Base-by-base conservation (phyloP, 1,140 invertebrate species). In the Leucophenga varia region DNA sequence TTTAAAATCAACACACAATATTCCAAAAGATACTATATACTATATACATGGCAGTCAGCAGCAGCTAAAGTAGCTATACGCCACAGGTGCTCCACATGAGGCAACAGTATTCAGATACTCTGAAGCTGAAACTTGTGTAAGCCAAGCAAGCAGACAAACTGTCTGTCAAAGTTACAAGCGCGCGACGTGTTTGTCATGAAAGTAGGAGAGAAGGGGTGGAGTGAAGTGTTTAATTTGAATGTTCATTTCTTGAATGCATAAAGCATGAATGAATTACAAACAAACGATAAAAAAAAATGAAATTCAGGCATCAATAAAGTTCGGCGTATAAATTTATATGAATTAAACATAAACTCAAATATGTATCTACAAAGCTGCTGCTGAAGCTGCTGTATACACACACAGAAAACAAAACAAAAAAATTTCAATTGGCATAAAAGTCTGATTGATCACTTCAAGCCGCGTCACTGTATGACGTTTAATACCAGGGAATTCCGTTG, bases 1-100 rank as follows among this genome's bases (percentile, higher is more conserved):
- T 72, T 72, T 72, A 72, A 72, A 72, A 72, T 70, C 65, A 64
- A 67, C 63, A 63, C 63, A 63, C n/a, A n/a, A n/a, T n/a, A n/a
- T n/a, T n/a, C n/a, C n/a, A n/a, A n/a, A n/a, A n/a, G n/a, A n/a
- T n/a, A n/a, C n/a, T n/a, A n/a, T n/a, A n/a, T n/a, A n/a, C n/a
- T n/a, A n/a, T n/a, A n/a, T n/a, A n/a, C n/a, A n/a, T n/a, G n/a
- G n/a, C n/a, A n/a, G n/a, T n/a, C n/a, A n/a, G n/a, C n/a, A n/a
- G n/a, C n/a, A n/a, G n/a, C n/a, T n/a, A n/a, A n/a, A n/a, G n/a
- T n/a, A n/a, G n/a, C n/a, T n/a, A n/a, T n/a, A n/a, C 63, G 49
- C 63, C 63, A 68, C 63, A 67, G 63, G 63, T 67, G 63, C 63
- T 47, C 56, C 37, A 46, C 14, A 31, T 12, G 16, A 5, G 18